Conservation (phyloP, 2,888 invertebrate species). For the Siphonodentalium dalli region DNA sequence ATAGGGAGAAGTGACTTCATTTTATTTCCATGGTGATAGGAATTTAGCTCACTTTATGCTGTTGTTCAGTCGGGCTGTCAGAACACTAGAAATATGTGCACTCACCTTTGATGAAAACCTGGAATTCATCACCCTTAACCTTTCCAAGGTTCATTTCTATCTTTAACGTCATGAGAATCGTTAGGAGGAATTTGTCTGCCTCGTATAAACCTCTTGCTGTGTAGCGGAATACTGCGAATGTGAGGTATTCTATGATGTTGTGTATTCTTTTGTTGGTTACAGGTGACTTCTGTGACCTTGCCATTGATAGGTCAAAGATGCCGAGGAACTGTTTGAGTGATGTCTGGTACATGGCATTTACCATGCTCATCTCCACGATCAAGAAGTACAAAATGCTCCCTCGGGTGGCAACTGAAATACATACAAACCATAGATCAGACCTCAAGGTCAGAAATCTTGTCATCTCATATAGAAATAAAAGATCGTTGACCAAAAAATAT, state of each 20-base stretch:
- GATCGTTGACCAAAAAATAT: too few species aligned
- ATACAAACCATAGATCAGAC: too few species aligned
- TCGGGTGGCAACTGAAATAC: slow-evolving; percentile 79
- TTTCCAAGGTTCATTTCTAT: slow-evolving; percentile 84
- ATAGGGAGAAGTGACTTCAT: too few species aligned
- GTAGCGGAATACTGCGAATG: slow-evolving; percentile 91
- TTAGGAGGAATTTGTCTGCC: slow-evolving; percentile 89
- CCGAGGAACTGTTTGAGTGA: slow-evolving; percentile 92
- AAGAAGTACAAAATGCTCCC: slow-evolving; percentile 94
- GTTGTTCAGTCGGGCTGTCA: background rate
- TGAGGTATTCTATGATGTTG: slow-evolving; percentile 87
- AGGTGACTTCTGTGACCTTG: slow-evolving; percentile 80
- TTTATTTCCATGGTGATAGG: too few species aligned
- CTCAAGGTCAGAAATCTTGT: too few species aligned
- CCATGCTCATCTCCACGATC: slow-evolving; percentile 96
- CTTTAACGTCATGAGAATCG: slow-evolving; percentile 92
- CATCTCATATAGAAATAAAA: too few species aligned
- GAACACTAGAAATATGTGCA: background rate
- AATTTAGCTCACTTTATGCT: too few species aligned
- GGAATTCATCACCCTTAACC: slow-evolving; percentile 89
- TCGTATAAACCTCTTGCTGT: slow-evolving; percentile 92
- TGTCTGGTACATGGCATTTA: slow-evolving; percentile 96
- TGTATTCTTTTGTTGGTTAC: slow-evolving; percentile 81
- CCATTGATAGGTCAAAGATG: slow-evolving; percentile 92
- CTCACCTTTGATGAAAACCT: slow-evolving; percentile 87